Evolutionary conservation across 2,113 vertebrate species (phyloP).

Genomic region (Rhabdomys dilectus): DNA sequence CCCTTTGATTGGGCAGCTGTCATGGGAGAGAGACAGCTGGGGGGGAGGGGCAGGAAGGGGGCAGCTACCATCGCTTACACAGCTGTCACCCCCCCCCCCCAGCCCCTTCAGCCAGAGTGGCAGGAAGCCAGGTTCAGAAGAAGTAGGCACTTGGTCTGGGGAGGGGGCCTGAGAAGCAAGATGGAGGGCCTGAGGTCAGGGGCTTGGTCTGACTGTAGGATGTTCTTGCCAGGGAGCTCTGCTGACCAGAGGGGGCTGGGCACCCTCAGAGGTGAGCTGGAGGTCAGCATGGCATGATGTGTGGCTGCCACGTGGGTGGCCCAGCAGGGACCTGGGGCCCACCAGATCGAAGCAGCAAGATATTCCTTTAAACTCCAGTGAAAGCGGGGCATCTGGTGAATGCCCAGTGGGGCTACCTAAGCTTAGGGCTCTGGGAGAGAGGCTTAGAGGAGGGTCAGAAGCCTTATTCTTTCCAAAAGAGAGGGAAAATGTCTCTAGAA

Average conservation of each 20-base stretch:
- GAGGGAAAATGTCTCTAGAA: not conserved
- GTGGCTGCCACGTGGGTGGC: slow-evolving; percentile 66
- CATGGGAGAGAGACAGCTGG: slow-evolving; percentile 82
- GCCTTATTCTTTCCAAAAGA: not conserved
- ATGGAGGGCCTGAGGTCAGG: slow-evolving; percentile 34
- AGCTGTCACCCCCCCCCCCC: slow-evolving; percentile 69
- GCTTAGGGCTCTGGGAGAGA: not conserved
- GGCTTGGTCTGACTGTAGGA: slow-evolving; percentile 35
- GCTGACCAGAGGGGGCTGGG: slow-evolving; percentile 72
- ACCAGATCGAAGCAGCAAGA: slow-evolving; percentile 39
- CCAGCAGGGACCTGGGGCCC: slow-evolving; percentile 53
- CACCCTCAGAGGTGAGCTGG: slow-evolving; percentile 79
- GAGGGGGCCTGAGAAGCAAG: slow-evolving; percentile 54
- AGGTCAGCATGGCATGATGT: slow-evolving; percentile 74
- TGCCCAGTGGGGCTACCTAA: not conserved
- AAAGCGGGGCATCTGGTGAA: not conserved
- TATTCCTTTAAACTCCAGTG: not conserved
- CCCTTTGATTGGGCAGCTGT: slow-evolving; percentile 85
- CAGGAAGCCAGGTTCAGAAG: slow-evolving; percentile 74
- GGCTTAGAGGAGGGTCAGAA: not conserved
- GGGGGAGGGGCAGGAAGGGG: slow-evolving; percentile 81
- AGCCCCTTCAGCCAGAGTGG: slow-evolving; percentile 69
- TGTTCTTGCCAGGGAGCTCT: slow-evolving; percentile 72
- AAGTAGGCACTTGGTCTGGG: slow-evolving; percentile 58
- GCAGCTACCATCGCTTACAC: slow-evolving; percentile 78